Conservation (phyloP, 2,113 vertebrate genomes). For the Cricetomys ansorgei region DNA sequence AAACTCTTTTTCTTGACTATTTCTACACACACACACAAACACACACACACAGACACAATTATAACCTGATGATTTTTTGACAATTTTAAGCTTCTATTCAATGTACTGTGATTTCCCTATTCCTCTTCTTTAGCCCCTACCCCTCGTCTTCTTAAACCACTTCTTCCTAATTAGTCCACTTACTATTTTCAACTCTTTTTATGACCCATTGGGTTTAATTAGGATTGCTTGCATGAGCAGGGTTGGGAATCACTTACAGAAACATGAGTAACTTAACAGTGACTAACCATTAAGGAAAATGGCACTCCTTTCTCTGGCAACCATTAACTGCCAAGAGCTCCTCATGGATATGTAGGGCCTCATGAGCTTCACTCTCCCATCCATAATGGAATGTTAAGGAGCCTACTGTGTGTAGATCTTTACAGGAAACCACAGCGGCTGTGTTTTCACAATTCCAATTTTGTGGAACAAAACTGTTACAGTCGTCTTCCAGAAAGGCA, state of each 20-base stretch:
- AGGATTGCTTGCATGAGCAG: neutral
- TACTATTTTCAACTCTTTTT: neutral
- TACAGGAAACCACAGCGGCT: neutral
- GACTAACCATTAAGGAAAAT: neutral
- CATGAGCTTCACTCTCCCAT: neutral
- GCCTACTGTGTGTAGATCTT: neutral
- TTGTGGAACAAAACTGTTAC: neutral
- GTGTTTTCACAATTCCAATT: neutral
- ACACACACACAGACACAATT: neutral
- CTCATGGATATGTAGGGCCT: neutral
- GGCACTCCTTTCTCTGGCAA: neutral
- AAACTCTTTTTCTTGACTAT: neutral
- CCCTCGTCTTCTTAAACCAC: neutral
- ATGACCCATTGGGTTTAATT: neutral
- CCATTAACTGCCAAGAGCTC: neutral
- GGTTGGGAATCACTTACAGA: neutral
- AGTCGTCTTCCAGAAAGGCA: neutral
- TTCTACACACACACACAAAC: neutral
- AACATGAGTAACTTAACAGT: no score
- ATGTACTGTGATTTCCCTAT: no score
- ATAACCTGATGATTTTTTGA: neutral
- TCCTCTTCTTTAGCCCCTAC: neutral
- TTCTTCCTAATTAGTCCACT: neutral
- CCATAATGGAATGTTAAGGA: neutral
- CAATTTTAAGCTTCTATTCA: neutral